phyloP scores from a whole-genome alignment of 2,888 invertebrate species.

The Diaperis boleti region DNA sequence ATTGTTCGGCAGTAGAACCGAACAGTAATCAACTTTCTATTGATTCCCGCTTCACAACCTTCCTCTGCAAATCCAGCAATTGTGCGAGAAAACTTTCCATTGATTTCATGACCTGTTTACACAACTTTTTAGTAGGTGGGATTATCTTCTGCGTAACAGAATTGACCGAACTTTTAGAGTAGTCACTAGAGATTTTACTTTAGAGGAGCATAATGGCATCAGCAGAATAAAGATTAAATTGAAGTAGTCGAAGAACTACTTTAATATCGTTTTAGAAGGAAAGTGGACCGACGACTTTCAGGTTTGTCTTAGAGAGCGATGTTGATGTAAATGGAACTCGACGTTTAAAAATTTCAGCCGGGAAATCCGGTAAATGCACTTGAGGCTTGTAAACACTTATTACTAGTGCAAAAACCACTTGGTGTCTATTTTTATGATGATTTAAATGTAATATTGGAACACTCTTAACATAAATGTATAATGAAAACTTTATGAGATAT shows the following conservation, averaged over 20 bases:
- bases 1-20: background rate
- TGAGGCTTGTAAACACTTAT: background rate
- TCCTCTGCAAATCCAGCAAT: no score
- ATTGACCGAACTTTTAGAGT: background rate
- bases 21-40: constrained; percentile 3
- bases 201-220: background rate
- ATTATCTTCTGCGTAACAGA: no score
- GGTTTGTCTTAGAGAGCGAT: constrained; percentile 12
- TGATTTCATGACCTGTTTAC: no score
- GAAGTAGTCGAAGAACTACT: constrained; percentile 7
- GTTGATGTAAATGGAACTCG: constrained; percentile 21
- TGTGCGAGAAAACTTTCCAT: no score
- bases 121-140: no score
- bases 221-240: constrained; percentile 10
- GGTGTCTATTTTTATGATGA: no score
- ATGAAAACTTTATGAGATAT: no score
- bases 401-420: background rate
- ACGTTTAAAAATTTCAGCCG: constrained; percentile 3
- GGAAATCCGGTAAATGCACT: no score
- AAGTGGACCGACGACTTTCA: background rate
- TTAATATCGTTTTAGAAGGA: constrained; percentile 8
- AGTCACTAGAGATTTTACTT: constrained; percentile 7
- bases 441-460: no score
- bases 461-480: no score
- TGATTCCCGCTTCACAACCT: no score